Base-by-base conservation (phyloP, 1,140 invertebrate genomes). In the Caerostris extrusa region DNA sequence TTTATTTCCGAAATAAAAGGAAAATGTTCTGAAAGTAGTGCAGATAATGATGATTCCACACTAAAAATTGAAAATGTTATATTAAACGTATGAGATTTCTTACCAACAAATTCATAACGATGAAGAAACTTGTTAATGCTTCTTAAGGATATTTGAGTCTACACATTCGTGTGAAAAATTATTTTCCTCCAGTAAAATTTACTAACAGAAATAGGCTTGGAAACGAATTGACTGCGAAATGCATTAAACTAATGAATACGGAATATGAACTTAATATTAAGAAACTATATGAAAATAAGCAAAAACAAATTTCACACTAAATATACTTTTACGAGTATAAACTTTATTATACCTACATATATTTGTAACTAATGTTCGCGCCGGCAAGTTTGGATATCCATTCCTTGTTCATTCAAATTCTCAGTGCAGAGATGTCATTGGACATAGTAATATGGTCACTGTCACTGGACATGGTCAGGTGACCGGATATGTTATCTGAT, bases 61-160 rank as follows among this genome's bases (percentile, higher is more conserved):
- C n/a, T 90, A 34, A 81, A 90, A 90, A 60, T 90, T 90, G 10
- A 71, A 90, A 89, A 89, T 90, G 64, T 64, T 88, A 77, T 90
- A 90, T 81, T 81, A 58, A 90, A 90, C n/a, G 0, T 58, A 77
- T 77, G n/a, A 19, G 69, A 60, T 90, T 81, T 55, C 50, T 90
- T 90, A 3, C 2, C 71, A 81, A 60, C 53, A 90, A 77, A 60
- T 90, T 90, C 34, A 90, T 60, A 34, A 81, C 19, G 60, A 81
- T 90, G 69, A 82, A 90, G n/a, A 82, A 90, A 90, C 69, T 81
- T 81, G 17, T 5, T 81, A 90, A 81, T 77, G 55, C 19, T 90
- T 0, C 50, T 60, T 81, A 58, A 81, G 0, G 19, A 90, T 60
- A n/a, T 82, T 58, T 81, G 55, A 55, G n/a, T 77, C 0, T 0